Percentiles rank a stretch among this genome's conserved stretches.
phyloP scores from a whole-genome alignment of 1,140 invertebrate genomes.

The Saccostrea cuccullata region DNA sequence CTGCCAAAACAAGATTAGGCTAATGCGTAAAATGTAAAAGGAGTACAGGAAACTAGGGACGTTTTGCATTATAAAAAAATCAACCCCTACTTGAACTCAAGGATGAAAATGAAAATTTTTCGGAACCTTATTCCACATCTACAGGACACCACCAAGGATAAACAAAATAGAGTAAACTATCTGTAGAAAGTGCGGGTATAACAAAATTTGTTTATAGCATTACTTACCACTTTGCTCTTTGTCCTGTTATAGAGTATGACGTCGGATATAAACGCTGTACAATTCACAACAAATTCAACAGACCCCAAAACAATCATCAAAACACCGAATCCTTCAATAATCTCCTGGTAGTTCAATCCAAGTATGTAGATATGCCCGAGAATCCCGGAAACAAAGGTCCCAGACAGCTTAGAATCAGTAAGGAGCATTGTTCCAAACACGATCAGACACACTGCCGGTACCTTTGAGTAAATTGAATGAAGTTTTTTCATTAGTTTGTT shows the following conservation, averaged over 20 bases:
- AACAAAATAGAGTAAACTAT: no score
- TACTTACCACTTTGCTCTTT: conserved; percentile 2
- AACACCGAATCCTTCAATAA: background rate
- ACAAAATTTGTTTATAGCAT: no score
- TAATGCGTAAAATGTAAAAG: no score
- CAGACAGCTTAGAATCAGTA: background rate
- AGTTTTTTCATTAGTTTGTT: no score
- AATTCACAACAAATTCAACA: background rate
- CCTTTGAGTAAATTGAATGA: background rate
- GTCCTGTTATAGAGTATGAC: background rate
- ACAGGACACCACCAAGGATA: no score
- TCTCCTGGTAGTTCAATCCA: background rate
- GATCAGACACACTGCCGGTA: background rate
- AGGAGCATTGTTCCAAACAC: background rate
- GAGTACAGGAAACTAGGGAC: no score
- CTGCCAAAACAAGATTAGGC: no score
- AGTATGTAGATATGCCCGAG: background rate
- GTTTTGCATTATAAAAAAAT: no score
- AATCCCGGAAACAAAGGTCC: background rate
- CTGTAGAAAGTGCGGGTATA: no score
- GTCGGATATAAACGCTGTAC: background rate
- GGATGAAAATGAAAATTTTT: no score
- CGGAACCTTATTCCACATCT: no score
- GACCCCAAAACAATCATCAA: background rate
- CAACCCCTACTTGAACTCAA: no score